These are phyloP conservation scores for Andricus curvator DNA, from an alignment of 2,888 invertebrate genomes.

Conservation along the genomic window DNA sequence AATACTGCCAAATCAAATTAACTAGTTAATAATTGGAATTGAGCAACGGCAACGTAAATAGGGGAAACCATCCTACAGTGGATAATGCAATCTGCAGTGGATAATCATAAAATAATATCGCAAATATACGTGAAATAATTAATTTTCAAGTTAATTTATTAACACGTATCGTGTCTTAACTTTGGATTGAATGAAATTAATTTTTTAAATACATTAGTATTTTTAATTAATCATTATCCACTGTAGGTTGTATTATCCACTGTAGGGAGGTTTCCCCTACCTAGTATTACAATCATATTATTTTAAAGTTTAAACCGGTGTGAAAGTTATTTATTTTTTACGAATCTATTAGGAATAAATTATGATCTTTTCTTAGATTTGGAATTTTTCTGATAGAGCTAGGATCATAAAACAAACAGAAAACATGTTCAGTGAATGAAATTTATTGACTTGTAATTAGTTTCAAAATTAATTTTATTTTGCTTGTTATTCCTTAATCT, in stretches of 20 bases:
- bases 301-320: conserved; percentile 7
- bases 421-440: background rate
- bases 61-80: too few species aligned
- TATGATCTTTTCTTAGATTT: background rate
- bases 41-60: conserved; percentile 14
- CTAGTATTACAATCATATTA: conserved; percentile 17
- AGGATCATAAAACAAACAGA: background rate
- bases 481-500: background rate
- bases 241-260: too few species aligned
- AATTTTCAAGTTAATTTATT: too few species aligned
- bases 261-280: background rate
- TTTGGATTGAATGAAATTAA: too few species aligned
- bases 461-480: background rate
- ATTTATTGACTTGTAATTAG: background rate
- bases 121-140: too few species aligned
- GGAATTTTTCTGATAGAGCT: background rate
- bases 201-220: too few species aligned
- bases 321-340: conserved; percentile 25
- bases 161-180: too few species aligned
- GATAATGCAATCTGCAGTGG: too few species aligned
- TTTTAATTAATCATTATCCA: too few species aligned
- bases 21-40: conserved; percentile 28
- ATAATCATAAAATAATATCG: too few species aligned
- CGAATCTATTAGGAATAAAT: conserved; percentile 1
- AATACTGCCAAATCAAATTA: conserved; percentile 37